Evolutionary conservation across 1,140 invertebrate species (phyloP), one percentile per base, ranked within the genome.

Genomic region (Drosophila funebris): DNA sequence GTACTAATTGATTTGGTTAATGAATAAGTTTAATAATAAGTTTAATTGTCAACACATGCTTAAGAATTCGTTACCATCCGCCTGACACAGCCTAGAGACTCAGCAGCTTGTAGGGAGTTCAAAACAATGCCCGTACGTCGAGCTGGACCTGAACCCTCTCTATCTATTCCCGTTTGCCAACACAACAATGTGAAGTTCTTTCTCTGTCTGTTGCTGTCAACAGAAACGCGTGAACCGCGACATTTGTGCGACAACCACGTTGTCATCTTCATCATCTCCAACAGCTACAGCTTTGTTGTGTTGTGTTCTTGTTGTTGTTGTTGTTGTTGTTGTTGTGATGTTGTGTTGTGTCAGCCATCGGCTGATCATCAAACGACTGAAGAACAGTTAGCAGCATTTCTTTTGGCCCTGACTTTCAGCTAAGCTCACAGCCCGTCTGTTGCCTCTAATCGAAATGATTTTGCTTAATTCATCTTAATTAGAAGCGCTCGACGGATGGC

Each of bases 401-500:
- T 50, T 50, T 37, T 33, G 48, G 27, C 48, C 48, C 27, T 52
- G 27, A 33, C 48, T 18, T 33, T 33, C 13, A 33, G 48, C 48
- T 6, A 33, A 33, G 29, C 67, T n/a, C 8, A 36, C 11, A 36
- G 33, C 4, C 33, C 33, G 24, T 44, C 27, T 54, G 20, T 14
- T 56, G 46, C n/a, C 52, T 88, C 83, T 88, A 88, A 88, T 88
- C 83, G 83, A 88, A 88, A 88, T 88, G 83, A 88, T 88, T 89
- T 88, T 88, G 83, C 83, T 88, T 88, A 88, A 88, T 89, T 88
- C 84, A 88, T 88, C 83, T 88, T 88, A 88, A 88, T 88, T 88
- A 88, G 84, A 88, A 61, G 63, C 72, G 73, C 60, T 36, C 27
- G 16, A 62, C 66, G 67, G 62, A 52, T 29, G 14, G 0, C 36